Conservation (phyloP, 1,140 invertebrate species). For the Aphaenogaster ashmeadi region DNA sequence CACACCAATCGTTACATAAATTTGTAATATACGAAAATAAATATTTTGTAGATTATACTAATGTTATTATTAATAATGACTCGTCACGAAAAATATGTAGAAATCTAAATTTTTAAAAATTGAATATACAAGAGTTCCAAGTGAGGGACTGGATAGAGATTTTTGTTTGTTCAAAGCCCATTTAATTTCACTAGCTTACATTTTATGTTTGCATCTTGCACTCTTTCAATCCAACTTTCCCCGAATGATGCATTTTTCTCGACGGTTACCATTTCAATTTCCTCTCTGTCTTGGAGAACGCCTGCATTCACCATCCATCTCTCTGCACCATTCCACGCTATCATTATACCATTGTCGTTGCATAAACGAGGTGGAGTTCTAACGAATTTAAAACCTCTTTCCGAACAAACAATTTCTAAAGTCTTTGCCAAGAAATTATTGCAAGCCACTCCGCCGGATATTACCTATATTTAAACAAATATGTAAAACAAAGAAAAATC, state of each 20-base stretch:
- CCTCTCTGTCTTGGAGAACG: constrained; percentile 85
- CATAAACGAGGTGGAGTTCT: constrained; percentile 95
- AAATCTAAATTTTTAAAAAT: neutral
- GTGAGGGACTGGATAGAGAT: neutral
- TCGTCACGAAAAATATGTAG: neutral
- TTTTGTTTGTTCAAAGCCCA: neutral
- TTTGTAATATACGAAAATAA: constrained; percentile 36
- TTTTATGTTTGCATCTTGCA: constrained; percentile 88
- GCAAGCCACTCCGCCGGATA: constrained; percentile 98
- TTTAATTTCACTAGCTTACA: constrained; percentile 89
- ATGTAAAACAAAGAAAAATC: constrained; percentile 3
- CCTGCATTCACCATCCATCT: constrained; percentile 87
- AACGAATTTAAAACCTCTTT: constrained; percentile 90
- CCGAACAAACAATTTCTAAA: constrained; percentile 90
- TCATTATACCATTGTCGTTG: constrained; percentile 99
- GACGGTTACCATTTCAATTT: constrained; percentile 87
- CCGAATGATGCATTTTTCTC: constrained; percentile 88
- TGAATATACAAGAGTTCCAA: neutral
- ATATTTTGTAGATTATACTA: neutral
- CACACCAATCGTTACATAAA: constrained; percentile 76
- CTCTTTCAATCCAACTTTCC: constrained; percentile 87
- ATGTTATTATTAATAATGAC: neutral
- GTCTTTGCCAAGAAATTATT: constrained; percentile 94
- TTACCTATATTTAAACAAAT: constrained; percentile 88
- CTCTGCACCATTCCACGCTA: constrained; percentile 99